phyloP scores from a whole-genome alignment of 2,888 invertebrate genomes.

The Patella pellucida region DNA sequence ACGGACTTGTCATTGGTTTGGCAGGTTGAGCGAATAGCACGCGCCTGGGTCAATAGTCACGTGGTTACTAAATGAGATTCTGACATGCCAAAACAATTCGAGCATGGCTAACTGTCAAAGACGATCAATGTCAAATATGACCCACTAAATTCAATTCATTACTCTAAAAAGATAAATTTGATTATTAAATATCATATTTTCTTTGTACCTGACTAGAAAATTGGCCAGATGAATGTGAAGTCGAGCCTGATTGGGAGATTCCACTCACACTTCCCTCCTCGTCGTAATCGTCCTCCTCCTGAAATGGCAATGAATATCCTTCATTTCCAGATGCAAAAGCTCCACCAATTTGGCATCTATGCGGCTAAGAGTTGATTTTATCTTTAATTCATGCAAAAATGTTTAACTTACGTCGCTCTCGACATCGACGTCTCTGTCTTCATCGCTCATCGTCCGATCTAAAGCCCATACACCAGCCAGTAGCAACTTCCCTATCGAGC shows the following conservation, averaged over 20 bases:
- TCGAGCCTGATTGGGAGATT: slow-evolving; percentile 19
- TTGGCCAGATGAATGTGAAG: slow-evolving; percentile 23
- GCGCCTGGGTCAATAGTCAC: slow-evolving; percentile 22
- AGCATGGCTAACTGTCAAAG: slow-evolving; percentile 23
- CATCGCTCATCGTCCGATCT: slow-evolving; percentile 84
- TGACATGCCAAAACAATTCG: not conserved
- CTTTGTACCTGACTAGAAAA: slow-evolving; percentile 27
- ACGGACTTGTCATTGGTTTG: slow-evolving; percentile 5
- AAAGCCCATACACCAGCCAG: slow-evolving; percentile 23
- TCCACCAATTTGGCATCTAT: slow-evolving; percentile 20
- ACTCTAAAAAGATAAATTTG: not conserved
- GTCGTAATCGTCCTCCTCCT: slow-evolving; percentile 58
- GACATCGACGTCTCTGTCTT: slow-evolving; percentile 93
- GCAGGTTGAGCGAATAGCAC: slow-evolving; percentile 4
- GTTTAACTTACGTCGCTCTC: slow-evolving; percentile 88
- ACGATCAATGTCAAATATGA: not conserved
- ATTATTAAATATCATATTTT: not conserved
- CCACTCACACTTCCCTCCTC: slow-evolving; percentile 28
- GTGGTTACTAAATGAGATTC: slow-evolving; percentile 18
- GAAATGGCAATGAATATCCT: slow-evolving; percentile 31
- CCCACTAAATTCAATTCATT: not conserved
- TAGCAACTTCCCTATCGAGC: slow-evolving; percentile 17
- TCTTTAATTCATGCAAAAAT: not conserved
- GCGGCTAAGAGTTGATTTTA: slow-evolving; percentile 10
- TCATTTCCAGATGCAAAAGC: slow-evolving; percentile 20